These are phyloP conservation scores for Periophthalmus modestus DNA, from an alignment of 2,113 vertebrate species.

Conservation along the genomic window DNA sequence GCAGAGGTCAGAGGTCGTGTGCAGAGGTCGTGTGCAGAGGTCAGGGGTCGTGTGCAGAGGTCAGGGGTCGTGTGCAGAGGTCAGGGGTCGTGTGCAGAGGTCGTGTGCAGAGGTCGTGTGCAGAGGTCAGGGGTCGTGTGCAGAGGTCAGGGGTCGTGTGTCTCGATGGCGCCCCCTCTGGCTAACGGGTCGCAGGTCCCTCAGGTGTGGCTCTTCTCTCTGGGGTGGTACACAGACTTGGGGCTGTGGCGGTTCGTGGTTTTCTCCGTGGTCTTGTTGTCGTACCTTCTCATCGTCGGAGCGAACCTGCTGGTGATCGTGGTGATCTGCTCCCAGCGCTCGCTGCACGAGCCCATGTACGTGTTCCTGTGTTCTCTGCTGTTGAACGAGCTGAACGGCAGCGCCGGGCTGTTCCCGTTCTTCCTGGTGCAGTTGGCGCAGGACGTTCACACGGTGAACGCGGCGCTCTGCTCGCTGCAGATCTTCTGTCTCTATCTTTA, in stretches of 20 bases:
- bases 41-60: no score
- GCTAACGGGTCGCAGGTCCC: not conserved
- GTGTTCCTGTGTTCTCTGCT: constrained; percentile 56
- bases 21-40: no score
- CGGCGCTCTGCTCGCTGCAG: constrained; percentile 43
- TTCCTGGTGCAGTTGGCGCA: constrained; percentile 17
- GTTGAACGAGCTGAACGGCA: constrained; percentile 58
- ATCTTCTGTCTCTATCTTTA: constrained; percentile 59
- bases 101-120: no score
- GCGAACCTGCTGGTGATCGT: constrained; percentile 15
- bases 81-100: no score
- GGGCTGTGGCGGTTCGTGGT: constrained; percentile 6
- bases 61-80: no score
- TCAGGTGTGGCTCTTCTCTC: not conserved
- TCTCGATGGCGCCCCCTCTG: not conserved
- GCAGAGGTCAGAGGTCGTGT: no score
- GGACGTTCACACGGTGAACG: constrained; percentile 27
- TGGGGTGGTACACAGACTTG: not conserved
- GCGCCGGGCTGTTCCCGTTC: constrained; percentile 17
- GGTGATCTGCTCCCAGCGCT: constrained; percentile 46
- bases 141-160: no score
- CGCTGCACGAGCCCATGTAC: constrained; percentile 64
- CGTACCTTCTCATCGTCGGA: not conserved
- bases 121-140: no score
- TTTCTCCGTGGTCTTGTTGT: not conserved